Evolutionary conservation across 2,797 vertebrate genomes (phyloP).

Genomic region (Brachyrhaphis roseni): DNA sequence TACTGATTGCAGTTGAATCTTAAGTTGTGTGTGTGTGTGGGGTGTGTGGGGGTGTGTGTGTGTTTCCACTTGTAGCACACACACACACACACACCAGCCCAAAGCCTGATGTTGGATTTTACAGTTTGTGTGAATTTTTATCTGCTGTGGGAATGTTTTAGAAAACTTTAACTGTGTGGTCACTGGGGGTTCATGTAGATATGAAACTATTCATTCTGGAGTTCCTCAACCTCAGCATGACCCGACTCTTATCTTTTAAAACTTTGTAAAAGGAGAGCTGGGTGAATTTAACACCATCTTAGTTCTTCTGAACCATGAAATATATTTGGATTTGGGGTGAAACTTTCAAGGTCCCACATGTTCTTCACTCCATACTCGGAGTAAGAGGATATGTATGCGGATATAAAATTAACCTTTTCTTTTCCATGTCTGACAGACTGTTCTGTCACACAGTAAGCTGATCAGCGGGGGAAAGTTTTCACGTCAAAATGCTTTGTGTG

Average conservation of each 20-base stretch:
- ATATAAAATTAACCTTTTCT: too few relatives aligned
- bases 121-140: conserved; percentile 45
- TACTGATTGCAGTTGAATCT: conserved; percentile 59
- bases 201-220: conserved; percentile 55
- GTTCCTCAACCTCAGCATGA: conserved; percentile 28
- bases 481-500: neutral
- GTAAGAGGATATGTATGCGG: too few relatives aligned
- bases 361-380: too few relatives aligned
- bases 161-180: conserved; percentile 16
- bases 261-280: neutral
- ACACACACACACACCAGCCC: conserved; percentile 19
- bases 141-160: conserved; percentile 17
- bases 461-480: neutral
- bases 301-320: neutral
- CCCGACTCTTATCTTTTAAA: conserved; percentile 3
- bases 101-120: conserved; percentile 35
- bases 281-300: neutral
- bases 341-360: neutral
- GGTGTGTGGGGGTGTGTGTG: neutral
- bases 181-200: conserved; percentile 28
- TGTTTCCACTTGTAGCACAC: neutral
- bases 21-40: conserved; percentile 28
- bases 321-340: neutral
- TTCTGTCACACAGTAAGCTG: neutral
- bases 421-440: too few relatives aligned